Evolutionary conservation across 2,797 vertebrate species (phyloP).

Genomic region (Pseudomugil gertrudae): DNA sequence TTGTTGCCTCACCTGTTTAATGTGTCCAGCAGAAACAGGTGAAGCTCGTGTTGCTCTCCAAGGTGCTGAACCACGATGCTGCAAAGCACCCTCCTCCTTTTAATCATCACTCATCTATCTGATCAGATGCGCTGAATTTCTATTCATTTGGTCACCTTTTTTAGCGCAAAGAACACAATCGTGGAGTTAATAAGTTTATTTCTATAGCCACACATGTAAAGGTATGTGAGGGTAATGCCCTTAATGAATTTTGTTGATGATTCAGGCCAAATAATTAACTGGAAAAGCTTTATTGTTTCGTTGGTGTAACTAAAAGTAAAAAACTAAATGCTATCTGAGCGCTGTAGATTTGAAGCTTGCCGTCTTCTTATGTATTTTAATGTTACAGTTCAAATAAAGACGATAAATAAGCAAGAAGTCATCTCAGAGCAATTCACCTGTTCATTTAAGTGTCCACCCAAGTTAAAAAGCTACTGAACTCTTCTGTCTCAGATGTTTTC

Average conservation of each 20-base stretch:
- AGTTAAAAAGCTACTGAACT: neutral
- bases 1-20: slow-evolving; percentile 27
- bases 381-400: neutral
- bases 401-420: neutral
- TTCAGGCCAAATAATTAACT: neutral
- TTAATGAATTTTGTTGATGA: neutral
- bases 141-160: no score
- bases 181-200: no score
- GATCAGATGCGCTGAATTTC: no score
- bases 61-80: slow-evolving; percentile 73
- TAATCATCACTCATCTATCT: no score
- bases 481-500: slow-evolving; percentile 67
- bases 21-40: slow-evolving; percentile 36
- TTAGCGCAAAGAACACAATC: no score
- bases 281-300: neutral
- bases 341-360: neutral
- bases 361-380: neutral
- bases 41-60: slow-evolving; percentile 66
- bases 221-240: no score
- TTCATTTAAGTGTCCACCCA: neutral
- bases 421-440: neutral
- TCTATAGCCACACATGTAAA: no score
- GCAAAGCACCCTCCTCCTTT: no score
- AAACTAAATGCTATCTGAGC: no score
- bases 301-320: neutral